phyloP scores from a whole-genome alignment of 1,140 invertebrate genomes.

The Sycobia sp. region DNA sequence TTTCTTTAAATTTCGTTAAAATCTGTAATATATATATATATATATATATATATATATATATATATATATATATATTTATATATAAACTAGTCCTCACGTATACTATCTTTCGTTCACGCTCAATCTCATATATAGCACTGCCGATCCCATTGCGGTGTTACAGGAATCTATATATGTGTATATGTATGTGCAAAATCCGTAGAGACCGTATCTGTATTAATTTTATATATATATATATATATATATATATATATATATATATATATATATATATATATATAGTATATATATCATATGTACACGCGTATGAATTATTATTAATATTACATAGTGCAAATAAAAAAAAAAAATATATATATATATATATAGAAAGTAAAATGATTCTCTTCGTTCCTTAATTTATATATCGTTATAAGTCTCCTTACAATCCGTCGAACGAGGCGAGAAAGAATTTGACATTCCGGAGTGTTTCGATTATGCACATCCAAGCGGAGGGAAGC shows the following conservation, averaged over 20 bases:
- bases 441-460: constrained; percentile 48
- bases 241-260: no score
- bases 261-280: constrained; percentile 53
- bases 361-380: constrained; percentile 55
- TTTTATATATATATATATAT: constrained; percentile 47
- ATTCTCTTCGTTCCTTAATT: constrained; percentile 35
- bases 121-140: constrained; percentile 1
- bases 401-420: no score
- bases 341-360: no score
- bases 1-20: constrained; percentile 18
- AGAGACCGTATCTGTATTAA: constrained; percentile 37
- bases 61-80: constrained; percentile 16
- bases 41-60: no score
- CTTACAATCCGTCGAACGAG: constrained; percentile 44
- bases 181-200: constrained; percentile 38
- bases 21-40: constrained; percentile 1
- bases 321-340: constrained; percentile 53
- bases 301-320: constrained; percentile 43
- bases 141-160: constrained; percentile 30
- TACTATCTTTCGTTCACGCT: no score
- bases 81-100: constrained; percentile 17
- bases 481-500: no score
- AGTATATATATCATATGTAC: constrained; percentile 50
- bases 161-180: constrained; percentile 27
- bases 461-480: constrained; percentile 21